phyloP scores from a whole-genome alignment of 2,113 vertebrate species.

The Pristiophorus japonicus region DNA sequence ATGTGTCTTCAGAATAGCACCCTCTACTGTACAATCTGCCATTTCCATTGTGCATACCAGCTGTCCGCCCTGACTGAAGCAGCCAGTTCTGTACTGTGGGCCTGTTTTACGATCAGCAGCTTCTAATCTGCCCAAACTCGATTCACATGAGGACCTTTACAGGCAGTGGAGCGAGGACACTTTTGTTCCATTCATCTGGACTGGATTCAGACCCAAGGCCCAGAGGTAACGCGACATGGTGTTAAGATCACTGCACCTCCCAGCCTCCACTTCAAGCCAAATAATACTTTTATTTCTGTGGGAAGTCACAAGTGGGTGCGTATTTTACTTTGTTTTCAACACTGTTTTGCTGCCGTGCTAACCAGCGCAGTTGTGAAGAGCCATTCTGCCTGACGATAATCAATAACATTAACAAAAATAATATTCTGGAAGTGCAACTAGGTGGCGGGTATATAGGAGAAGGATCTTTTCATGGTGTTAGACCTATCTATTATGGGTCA shows the following conservation, averaged over 20 bases:
- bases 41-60: background rate
- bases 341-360: too few species aligned
- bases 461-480: too few species aligned
- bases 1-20: background rate
- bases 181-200: background rate
- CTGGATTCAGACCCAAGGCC: background rate
- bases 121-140: background rate
- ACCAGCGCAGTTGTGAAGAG: too few species aligned
- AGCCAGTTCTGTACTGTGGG: too few species aligned
- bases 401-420: too few species aligned
- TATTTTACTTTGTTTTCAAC: too few species aligned
- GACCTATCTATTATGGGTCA: too few species aligned
- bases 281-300: too few species aligned
- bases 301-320: too few species aligned
- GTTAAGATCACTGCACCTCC: background rate
- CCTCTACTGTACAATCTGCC: background rate
- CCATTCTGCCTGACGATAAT: too few species aligned
- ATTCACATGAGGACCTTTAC: background rate
- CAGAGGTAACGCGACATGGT: background rate
- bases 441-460: too few species aligned
- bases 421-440: too few species aligned
- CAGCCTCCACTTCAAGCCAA: background rate
- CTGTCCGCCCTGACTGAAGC: background rate
- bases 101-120: background rate
- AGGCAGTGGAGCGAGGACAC: background rate